These are phyloP conservation scores for Climacteris rufus DNA, from an alignment of 2,113 vertebrate species.

Conservation along the genomic window DNA sequence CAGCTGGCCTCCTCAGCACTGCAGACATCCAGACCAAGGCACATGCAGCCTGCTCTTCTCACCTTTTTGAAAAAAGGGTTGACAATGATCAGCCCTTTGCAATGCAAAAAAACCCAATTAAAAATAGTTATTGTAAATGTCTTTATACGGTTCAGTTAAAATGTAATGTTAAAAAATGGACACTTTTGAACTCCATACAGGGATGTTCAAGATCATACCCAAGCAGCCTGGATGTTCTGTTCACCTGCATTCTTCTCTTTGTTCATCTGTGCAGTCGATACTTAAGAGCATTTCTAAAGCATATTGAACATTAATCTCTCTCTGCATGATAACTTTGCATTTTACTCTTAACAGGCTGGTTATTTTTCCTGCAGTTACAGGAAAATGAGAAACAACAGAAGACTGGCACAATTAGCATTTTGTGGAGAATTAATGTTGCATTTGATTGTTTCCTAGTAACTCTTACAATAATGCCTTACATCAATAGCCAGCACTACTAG, in stretches of 20 bases:
- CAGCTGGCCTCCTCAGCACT: neutral
- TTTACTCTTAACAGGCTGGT: neutral
- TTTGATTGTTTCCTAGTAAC: neutral
- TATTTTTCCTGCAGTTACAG: neutral
- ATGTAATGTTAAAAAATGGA: neutral
- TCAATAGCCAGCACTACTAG: neutral
- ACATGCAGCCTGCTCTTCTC: neutral
- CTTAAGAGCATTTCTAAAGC: neutral
- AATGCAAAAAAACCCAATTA: neutral
- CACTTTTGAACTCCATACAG: neutral
- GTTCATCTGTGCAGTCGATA: neutral
- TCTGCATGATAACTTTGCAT: neutral
- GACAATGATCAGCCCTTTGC: neutral
- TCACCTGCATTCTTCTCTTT: neutral
- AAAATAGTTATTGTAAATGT: neutral
- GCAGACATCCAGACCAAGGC: neutral
- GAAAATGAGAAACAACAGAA: neutral
- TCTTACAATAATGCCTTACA: neutral
- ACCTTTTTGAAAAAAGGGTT: neutral
- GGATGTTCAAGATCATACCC: neutral
- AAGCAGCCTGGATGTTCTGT: neutral
- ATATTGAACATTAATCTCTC: neutral
- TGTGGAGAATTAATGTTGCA: neutral
- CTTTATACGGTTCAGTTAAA: neutral
- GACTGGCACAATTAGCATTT: neutral